Conservation (phyloP, 2,113 vertebrate species). For the Dicerorhinus sumatrensis region DNA sequence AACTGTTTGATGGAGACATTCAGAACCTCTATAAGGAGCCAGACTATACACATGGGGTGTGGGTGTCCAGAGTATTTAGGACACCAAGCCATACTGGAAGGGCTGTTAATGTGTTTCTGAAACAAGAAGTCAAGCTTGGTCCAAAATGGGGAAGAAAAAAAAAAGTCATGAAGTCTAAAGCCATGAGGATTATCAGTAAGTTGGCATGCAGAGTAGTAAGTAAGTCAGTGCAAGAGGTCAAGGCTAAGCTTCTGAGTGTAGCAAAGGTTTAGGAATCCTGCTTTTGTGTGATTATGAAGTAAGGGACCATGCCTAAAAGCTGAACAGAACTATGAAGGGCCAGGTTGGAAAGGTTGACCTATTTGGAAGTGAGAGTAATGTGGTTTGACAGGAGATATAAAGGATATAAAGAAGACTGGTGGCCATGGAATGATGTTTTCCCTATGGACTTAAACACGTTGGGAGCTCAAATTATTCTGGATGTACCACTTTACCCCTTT, state of each 20-base stretch:
- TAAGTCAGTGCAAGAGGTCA: neutral
- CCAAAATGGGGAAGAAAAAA: neutral
- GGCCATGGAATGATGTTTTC: neutral
- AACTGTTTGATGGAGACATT: neutral
- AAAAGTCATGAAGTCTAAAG: neutral
- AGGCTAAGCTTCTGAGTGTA: neutral
- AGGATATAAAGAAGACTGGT: neutral
- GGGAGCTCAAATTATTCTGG: neutral
- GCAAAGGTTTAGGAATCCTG: neutral
- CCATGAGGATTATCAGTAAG: neutral
- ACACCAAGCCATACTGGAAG: neutral
- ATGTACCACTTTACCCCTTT: neutral
- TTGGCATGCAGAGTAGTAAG: neutral
- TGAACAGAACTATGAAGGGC: neutral
- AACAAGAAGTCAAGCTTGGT: neutral
- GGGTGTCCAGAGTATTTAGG: neutral
- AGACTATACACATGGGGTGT: neutral
- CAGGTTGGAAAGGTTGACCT: neutral
- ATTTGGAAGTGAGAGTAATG: neutral
- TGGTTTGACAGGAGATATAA: neutral
- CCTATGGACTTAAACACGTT: neutral
- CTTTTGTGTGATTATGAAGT: constrained; percentile 43
- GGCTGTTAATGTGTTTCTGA: neutral
- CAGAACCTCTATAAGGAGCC: neutral
- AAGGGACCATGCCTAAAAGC: neutral